Evolutionary conservation across 1,140 invertebrate genomes (phyloP).

Genomic region (Lysiphlebus fabarum): DNA sequence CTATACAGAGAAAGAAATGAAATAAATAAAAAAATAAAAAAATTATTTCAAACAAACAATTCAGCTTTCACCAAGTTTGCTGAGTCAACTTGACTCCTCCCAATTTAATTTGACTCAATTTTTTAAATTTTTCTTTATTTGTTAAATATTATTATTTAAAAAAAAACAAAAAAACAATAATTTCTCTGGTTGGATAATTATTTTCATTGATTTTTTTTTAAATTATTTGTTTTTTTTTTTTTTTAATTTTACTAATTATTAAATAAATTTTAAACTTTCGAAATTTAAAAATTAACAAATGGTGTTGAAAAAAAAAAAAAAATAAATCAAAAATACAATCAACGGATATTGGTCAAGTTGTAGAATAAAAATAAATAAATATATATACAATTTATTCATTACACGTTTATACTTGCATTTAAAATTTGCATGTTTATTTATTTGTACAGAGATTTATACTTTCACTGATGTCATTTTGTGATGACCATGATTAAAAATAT

Average conservation of each 20-base stretch:
- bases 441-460: slow-evolving; percentile 21
- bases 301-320: too few species aligned
- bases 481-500: too few species aligned
- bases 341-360: slow-evolving; percentile 12
- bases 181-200: too few species aligned
- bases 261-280: too few species aligned
- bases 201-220: not conserved
- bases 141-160: too few species aligned
- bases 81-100: too few species aligned
- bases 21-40: slow-evolving; percentile 2
- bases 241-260: too few species aligned
- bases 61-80: slow-evolving; percentile 1
- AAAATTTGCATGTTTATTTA: slow-evolving; percentile 3
- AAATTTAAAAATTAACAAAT: too few species aligned
- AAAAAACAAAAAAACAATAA: too few species aligned
- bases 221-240: not conserved
- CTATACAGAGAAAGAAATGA: not conserved
- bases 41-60: slow-evolving; percentile 5
- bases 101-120: too few species aligned
- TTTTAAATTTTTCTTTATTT: too few species aligned
- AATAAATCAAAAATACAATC: not conserved
- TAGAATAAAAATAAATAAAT: slow-evolving; percentile 4
- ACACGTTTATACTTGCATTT: not conserved
- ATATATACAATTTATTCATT: not conserved
- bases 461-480: slow-evolving; percentile 22